Base-by-base conservation (phyloP, 2,797 vertebrate species). In the Anisognathus igniventris region DNA sequence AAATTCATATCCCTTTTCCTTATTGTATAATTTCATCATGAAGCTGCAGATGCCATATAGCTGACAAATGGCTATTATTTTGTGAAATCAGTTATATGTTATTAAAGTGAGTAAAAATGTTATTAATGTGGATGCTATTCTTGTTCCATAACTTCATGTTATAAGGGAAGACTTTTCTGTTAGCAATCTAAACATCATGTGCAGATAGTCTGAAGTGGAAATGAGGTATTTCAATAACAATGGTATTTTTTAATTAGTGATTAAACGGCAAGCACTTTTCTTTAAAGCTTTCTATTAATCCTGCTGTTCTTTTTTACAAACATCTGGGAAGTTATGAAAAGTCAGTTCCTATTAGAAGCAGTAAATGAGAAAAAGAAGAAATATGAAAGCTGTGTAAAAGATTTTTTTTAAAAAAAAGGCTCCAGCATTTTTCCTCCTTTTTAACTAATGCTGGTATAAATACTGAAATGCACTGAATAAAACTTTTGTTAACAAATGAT, bases 381-480 rank as follows among this genome's bases (percentile, higher is more conserved):
- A 31, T 31, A 30, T 84, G n/a, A 94, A 94, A 95, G 66, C 30
- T 15, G 8, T 79, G n/a, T 92, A 42, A 92, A 80, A 94, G 10
- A 33, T 39, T 18, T 14, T 22, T 10, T 53, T 54, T 23, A 22
- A 9, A 10, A 10, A 13, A 81, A 47, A 25, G 4, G 4, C 16
- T 80, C 21, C 25, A 60, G 6, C 6, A 10, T 27, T 65, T 65
- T 93, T 78, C 14, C 50, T 76, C 44, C 79, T 83, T 88, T 44
- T 73, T 88, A 93, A 53, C 30, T 73, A 86, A 94, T 75, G 23
- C n/a, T 86, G 68, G 72, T 90, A 85, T 23, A 91, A 82, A 86
- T 76, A 88, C 33, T 83, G 57, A 90, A 88, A 64, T 92, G 44
- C 44, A 65, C 58, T 64, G 71, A 78, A 91, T 84, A 81, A 50